Conservation (phyloP, 2,888 invertebrate genomes). For the Leptopterna dolabrata region DNA sequence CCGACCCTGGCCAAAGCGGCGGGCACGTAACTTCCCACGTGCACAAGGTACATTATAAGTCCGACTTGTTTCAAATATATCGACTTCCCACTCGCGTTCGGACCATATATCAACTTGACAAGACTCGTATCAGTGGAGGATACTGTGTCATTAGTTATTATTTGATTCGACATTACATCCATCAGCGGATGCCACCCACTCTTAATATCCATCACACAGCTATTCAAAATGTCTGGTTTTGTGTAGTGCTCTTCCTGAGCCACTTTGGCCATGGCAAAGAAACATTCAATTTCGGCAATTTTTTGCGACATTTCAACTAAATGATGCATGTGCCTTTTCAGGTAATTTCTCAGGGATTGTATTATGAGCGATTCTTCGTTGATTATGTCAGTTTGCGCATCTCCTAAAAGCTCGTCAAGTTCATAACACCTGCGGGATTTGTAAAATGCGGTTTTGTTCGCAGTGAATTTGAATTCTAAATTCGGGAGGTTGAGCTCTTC, state of each 20-base stretch:
- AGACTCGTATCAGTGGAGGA: constrained; percentile 71
- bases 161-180: constrained; percentile 69
- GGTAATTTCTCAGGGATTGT: constrained; percentile 74
- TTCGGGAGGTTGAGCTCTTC: constrained; percentile 74
- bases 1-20: constrained; percentile 80
- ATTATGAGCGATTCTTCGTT: constrained; percentile 84
- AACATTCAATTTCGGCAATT: constrained; percentile 78
- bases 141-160: constrained; percentile 78
- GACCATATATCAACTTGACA: constrained; percentile 86
- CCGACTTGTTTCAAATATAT: constrained; percentile 86
- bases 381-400: constrained; percentile 81
- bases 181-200: constrained; percentile 83
- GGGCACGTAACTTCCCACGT: constrained; percentile 91
- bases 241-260: constrained; percentile 76
- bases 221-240: constrained; percentile 73
- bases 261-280: constrained; percentile 75
- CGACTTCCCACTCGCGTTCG: constrained; percentile 93
- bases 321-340: constrained; percentile 70
- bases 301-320: constrained; percentile 62
- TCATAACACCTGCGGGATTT: constrained; percentile 79
- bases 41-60: constrained; percentile 84
- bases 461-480: constrained; percentile 72
- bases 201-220: constrained; percentile 72
- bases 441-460: constrained; percentile 76
- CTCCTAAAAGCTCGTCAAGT: constrained; percentile 81